These are phyloP conservation scores for Cacatua alba DNA, from an alignment of 2,113 vertebrate genomes.

Conservation along the genomic window DNA sequence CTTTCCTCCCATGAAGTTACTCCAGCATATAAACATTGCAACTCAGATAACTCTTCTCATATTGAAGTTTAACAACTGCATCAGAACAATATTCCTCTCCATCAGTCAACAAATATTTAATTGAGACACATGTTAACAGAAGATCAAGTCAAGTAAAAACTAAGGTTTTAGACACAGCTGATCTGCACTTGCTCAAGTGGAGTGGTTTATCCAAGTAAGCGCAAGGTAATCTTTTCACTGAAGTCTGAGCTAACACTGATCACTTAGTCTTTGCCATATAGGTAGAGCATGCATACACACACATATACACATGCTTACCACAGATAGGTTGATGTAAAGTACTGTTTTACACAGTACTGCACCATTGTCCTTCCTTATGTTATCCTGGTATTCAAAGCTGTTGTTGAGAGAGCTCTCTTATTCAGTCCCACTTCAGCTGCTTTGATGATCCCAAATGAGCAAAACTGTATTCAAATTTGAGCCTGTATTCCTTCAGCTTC, in stretches of 20 bases:
- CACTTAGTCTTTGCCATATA: background rate
- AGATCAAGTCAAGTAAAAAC: background rate
- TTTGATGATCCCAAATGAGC: background rate
- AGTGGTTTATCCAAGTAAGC: background rate
- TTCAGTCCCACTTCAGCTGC: background rate
- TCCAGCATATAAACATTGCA: background rate
- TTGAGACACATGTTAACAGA: background rate
- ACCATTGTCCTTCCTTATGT: background rate
- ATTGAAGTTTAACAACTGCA: background rate
- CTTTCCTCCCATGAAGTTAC: background rate
- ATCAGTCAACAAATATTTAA: background rate
- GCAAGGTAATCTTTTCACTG: background rate
- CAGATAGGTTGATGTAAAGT: background rate
- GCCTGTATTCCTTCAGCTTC: background rate
- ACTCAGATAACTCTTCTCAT: background rate
- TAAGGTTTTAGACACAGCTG: background rate
- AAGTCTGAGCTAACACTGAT: background rate
- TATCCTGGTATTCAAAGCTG: rapidly evolving
- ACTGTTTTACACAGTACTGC: background rate
- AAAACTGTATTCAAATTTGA: background rate
- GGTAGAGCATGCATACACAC: background rate
- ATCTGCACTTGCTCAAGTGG: background rate
- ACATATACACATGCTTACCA: background rate
- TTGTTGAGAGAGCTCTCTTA: background rate
- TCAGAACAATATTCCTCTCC: background rate